Evolutionary conservation across 2,888 invertebrate genomes (phyloP), one percentile per base, ranked within the genome.

Genomic region (Gnatocerus cornutus): DNA sequence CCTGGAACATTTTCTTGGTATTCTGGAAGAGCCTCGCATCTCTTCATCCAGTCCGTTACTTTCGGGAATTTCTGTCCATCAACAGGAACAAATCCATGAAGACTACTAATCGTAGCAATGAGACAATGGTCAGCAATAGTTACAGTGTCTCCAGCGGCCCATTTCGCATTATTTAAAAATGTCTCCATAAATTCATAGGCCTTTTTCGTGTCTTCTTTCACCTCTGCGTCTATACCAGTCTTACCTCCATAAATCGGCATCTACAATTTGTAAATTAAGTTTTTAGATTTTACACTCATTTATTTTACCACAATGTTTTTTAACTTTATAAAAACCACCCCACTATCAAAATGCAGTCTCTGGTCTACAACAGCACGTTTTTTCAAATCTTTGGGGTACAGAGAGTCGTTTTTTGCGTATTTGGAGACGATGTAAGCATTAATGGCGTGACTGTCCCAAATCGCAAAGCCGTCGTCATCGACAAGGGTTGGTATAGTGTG

Each of bases 331-430:
- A 88, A 89, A 1, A 89, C 81, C 6, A 85, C 83, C 3, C 87
- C 87, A 56, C 84, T 84, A 66, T 90, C 87, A 74, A 87, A 89
- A 78, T 88, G 85, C 56, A 90, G 76, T 56, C 86, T 83, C 74
- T 89, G 88, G 77, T 90, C 86, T 21, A 91, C 82, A 10, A 84
- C 76, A 0, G 88, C 88, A 41, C 90, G 82, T 63, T 80, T 82
- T 59, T 86, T 80, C 0, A 86, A 77, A 52, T 75, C 72, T 46
- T 55, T 52, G 2, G 75, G 75, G 56, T 75, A 76, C 8, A 76
- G 29, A 5, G 69, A 45, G 52, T 69, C 70, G n/a, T 73, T 62
- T 37, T 73, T 74, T 0, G 84, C 76, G 50, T 76, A 76, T 65
- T 74, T 76, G 12, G 64, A 76, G 67, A 69, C 77, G 72, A 83